Percentiles rank a stretch among this genome's conserved stretches.
These are phyloP conservation scores for Frankliniella fusca DNA, from an alignment of 2,888 invertebrate genomes.

Conservation along the genomic window DNA sequence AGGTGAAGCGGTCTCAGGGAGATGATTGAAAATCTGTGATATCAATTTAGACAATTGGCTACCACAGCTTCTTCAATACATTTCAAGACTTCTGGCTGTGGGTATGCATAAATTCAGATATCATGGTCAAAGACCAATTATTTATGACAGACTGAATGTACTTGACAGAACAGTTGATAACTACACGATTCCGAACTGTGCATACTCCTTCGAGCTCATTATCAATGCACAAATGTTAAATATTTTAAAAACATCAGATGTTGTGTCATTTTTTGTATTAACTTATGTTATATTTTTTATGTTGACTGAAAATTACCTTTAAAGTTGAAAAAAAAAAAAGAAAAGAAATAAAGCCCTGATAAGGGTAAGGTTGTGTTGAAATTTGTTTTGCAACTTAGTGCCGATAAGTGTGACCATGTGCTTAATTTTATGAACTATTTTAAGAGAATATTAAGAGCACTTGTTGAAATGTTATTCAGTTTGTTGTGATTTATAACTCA, in stretches of 20 bases:
- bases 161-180: slow-evolving; percentile 23
- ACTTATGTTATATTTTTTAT: slow-evolving; percentile 26
- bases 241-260: slow-evolving; percentile 2
- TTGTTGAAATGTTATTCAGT: slow-evolving; percentile 13
- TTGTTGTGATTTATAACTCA: background rate
- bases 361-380: slow-evolving; percentile 16
- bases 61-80: background rate
- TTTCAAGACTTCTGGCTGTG: background rate
- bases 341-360: background rate
- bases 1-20: slow-evolving; percentile 68
- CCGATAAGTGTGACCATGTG: background rate
- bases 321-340: background rate
- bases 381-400: slow-evolving; percentile 17
- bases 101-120: background rate
- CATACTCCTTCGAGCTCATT: background rate
- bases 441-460: background rate
- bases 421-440: background rate
- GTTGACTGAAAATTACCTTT: background rate
- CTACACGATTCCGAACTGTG: slow-evolving; percentile 7
- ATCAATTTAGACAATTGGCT: slow-evolving; percentile 35
- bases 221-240: background rate
- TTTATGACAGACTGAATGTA: slow-evolving; percentile 22
- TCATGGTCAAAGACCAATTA: slow-evolving; percentile 14
- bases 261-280: slow-evolving; percentile 26
- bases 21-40: slow-evolving; percentile 52